Base-by-base conservation (phyloP, 2,797 vertebrate genomes). In the Characodon lateralis region DNA sequence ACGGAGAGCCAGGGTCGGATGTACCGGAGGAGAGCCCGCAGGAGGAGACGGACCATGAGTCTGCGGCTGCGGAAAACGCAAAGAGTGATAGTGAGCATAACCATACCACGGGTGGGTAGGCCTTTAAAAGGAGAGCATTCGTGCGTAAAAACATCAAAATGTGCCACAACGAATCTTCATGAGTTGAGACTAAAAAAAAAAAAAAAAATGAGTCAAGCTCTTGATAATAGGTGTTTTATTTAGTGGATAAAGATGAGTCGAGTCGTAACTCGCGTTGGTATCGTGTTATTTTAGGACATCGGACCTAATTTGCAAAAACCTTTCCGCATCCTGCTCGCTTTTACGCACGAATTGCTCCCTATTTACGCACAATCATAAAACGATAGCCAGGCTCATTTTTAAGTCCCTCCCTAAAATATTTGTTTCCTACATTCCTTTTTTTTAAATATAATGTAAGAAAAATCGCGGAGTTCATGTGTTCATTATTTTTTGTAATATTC, bases 41-140 rank as follows among this genome's bases (percentile, higher is more conserved):
- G 66, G 95, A 96, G 68, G 95, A 96, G 87, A 96, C 95, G 51
- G 96, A 96, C 79, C 94, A 92, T 0, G 95, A 96, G 71, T 95
- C 90, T 71, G 94, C 95, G 26, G 93, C 90, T 28, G 95, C 95
- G 41, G 97, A 97, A 41, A 96, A 96, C 84, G 81, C 91, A 2
- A 93, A 95, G 76, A 97, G 97, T 79, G 97, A 98, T 96, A 96
- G 96, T 72, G 97, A 98, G 87, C 95, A 96, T 68, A 93, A 94
- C 56, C 94, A 95, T 56, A 94, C 94, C 48, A 96, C 97, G 90
- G 98, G 98, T 99, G 86, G 90, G 95, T 85, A 65, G 59, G 43
- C 51, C 77, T 24, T 46, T 46, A 46, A 7, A 46, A 69, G 5
- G 12, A 43, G 66, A 12, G 24, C 41, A 16, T 43, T 14, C 41